Percentiles rank a stretch among this genome's conserved stretches.
Conservation (phyloP, 2,113 vertebrate species). For the Pangasianodon hypophthalmus region DNA sequence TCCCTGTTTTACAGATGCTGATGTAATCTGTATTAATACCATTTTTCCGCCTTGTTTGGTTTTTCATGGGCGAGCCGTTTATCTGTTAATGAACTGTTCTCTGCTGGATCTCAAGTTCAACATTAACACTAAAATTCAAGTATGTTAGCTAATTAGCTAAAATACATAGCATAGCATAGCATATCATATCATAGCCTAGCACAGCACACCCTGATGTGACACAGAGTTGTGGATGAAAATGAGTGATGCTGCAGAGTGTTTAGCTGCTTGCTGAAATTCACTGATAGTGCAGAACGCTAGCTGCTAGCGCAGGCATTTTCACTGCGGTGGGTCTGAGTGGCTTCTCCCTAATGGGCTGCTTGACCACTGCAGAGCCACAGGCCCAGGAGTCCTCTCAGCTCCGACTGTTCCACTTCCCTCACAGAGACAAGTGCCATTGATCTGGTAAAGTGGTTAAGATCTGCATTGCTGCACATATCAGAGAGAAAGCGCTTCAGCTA, state of each 20-base stretch:
- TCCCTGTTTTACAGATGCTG: neutral
- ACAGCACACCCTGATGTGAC: neutral
- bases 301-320: constrained; percentile 52
- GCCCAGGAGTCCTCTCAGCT: constrained; percentile 47
- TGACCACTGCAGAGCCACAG: constrained; percentile 50
- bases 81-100: neutral
- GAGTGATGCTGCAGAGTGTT: constrained; percentile 42
- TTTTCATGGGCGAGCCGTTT: neutral
- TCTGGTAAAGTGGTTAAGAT: constrained; percentile 44
- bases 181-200: neutral
- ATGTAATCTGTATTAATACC: neutral
- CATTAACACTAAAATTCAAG: neutral
- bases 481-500: neutral
- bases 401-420: constrained; percentile 40
- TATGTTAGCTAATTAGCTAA: neutral
- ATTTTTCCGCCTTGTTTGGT: neutral
- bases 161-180: neutral
- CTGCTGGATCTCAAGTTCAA: neutral
- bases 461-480: constrained; percentile 43
- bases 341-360: constrained; percentile 48
- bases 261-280: constrained; percentile 41
- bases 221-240: constrained; percentile 28
- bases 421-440: constrained; percentile 37
- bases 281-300: constrained; percentile 54
- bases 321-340: constrained; percentile 42